Conservation (phyloP, 2,113 vertebrate species). For the Pampusana beccarii region DNA sequence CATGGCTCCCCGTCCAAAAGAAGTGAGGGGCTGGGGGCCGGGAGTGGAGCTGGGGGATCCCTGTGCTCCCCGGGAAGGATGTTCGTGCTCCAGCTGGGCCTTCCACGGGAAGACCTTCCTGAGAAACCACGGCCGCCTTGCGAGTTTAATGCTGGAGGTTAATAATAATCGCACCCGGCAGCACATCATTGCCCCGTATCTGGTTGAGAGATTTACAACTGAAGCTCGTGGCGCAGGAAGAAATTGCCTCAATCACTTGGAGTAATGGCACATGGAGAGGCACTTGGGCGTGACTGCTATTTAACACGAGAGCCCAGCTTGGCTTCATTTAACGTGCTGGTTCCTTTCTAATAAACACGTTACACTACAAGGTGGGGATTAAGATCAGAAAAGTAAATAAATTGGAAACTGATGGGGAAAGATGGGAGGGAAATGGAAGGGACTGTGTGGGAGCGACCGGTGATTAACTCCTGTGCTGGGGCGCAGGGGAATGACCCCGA, state of each 20-base stretch:
- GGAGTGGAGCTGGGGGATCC: background rate
- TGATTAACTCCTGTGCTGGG: background rate
- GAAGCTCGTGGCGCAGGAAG: constrained; percentile 71
- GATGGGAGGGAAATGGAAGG: constrained; percentile 19
- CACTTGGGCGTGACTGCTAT: constrained; percentile 78
- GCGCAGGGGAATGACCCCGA: fast-evolving
- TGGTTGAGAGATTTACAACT: constrained; percentile 80
- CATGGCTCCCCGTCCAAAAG: background rate
- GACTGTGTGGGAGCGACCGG: fast-evolving
- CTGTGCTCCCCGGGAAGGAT: no score
- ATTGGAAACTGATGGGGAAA: constrained; percentile 46
- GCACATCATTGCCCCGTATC: constrained; percentile 67
- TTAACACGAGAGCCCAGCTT: constrained; percentile 69
- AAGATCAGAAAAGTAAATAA: constrained; percentile 43
- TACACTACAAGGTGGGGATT: constrained; percentile 69
- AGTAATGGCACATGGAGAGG: constrained; percentile 79
- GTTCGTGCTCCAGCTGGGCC: background rate
- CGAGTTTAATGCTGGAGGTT: constrained; percentile 49
- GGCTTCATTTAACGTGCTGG: constrained; percentile 32
- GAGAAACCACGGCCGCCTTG: fast-evolving
- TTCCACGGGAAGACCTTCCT: background rate
- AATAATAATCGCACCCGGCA: constrained; percentile 69
- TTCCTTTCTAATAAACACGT: constrained; percentile 72
- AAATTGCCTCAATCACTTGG: constrained; percentile 80
- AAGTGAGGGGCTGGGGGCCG: fast-evolving